Evolutionary conservation across 2,888 invertebrate species (phyloP), one percentile per base, ranked within the genome.

Genomic region (Dilophus febrilis): DNA sequence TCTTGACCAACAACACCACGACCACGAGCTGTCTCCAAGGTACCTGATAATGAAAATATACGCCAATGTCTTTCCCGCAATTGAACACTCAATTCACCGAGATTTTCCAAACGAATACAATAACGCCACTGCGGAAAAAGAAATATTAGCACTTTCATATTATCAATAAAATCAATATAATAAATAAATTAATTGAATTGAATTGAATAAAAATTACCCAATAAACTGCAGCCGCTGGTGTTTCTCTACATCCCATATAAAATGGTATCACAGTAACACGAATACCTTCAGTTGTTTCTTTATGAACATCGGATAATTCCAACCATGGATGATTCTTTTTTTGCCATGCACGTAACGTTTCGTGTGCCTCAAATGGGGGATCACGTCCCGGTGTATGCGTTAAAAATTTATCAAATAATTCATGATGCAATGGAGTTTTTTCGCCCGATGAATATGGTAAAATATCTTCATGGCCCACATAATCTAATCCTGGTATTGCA

Each of bases 251-350:
- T 28, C 94, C 94, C 88, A 95, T 91, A 56, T 92, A 95, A 65
- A 95, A 97, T 0, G 98, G 98, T 60, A 94, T 97, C 40, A 97
- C 97, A 11, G 97, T 98, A 29, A 99, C 87, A 37, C 95, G 71
- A 46, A 95, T 80, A 57, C 84, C 81, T 63, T 98, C 94, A 0
- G 97, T 97, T 1, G 94, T 94, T 66, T 97, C 94, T 52, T 88
- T 84, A 58, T 95, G 94, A 8, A 97, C 95, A 63, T 94, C 92
- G 27, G 92, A 91, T 43, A 97, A 64, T 57, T 95, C 92, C 31
- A 97, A 61, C 92, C 92, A 95, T 0, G 94, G 91, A 58, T 94
- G 90, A 64, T 95, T 94, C 58, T 92, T 91, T 53, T 92, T 88
- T 60, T 94, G 94, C 92, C 95, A 97, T 1, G 90, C 87, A 50